phyloP scores from a whole-genome alignment of 2,113 vertebrate species.

The Holacanthus passer region DNA sequence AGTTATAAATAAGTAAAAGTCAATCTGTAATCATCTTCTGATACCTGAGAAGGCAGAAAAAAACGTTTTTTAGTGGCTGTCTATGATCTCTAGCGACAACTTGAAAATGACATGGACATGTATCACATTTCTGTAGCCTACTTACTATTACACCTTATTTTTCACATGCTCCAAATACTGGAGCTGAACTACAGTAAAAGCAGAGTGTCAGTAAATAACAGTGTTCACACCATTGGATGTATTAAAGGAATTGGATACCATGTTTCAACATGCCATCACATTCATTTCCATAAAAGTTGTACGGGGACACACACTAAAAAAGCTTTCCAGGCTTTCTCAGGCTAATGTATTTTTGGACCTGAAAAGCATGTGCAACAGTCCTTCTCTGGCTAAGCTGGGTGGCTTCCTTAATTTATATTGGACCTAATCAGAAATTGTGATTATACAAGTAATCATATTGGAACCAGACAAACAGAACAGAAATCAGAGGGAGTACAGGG shows the following conservation, averaged over 20 bases:
- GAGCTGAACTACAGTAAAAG: background rate
- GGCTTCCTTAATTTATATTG: background rate
- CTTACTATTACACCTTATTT: background rate
- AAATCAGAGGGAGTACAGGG: background rate
- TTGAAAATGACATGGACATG: background rate
- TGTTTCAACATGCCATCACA: background rate
- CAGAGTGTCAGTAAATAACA: background rate
- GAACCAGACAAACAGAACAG: background rate
- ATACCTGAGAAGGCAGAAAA: background rate
- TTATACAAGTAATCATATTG: background rate
- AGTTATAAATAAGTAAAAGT: background rate
- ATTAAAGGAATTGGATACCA: background rate
- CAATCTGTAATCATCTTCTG: background rate
- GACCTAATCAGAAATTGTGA: background rate
- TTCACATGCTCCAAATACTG: background rate
- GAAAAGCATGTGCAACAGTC: background rate
- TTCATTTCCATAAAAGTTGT: background rate
- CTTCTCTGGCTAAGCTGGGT: too few relatives aligned
- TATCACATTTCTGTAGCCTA: background rate
- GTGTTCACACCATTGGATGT: background rate
- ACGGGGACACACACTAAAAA: background rate
- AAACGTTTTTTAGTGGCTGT: too few relatives aligned
- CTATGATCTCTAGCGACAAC: background rate
- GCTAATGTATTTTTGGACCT: background rate
- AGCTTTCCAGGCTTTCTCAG: too few relatives aligned